Conservation (phyloP, 1,140 invertebrate species). For the Drosophila persimilis region DNA sequence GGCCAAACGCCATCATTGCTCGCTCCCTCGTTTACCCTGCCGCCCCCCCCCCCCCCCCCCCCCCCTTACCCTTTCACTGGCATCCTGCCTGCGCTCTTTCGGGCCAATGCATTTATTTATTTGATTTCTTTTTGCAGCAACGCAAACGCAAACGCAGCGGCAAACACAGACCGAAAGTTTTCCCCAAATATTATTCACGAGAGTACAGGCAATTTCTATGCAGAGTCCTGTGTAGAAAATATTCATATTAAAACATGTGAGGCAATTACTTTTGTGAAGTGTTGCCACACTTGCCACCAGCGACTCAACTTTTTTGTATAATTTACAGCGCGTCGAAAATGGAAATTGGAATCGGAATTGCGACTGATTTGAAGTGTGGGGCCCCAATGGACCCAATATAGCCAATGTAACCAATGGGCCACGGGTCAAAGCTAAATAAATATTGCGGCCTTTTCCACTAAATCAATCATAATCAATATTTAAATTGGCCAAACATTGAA, state of each 20-base stretch:
- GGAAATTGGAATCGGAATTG: constrained; percentile 27
- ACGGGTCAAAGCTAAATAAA: constrained; percentile 43
- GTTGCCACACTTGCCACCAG: constrained; percentile 43
- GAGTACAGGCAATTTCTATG: constrained; percentile 52
- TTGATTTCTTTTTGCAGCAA: constrained; percentile 53
- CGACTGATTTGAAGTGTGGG: constrained; percentile 20
- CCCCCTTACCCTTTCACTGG: neutral
- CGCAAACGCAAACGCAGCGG: neutral
- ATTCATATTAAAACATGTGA: constrained; percentile 66
- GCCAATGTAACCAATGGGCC: constrained; percentile 3
- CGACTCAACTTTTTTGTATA: constrained; percentile 64
- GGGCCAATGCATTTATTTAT: constrained; percentile 73
- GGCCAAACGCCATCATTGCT: constrained; percentile 33
- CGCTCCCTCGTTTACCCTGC: neutral
- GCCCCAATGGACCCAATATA: constrained; percentile 6
- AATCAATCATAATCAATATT: constrained; percentile 77
- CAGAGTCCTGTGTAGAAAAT: constrained; percentile 48
- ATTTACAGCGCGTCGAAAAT: constrained; percentile 43
- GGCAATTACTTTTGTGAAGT: constrained; percentile 34
- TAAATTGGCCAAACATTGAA: constrained; percentile 45
- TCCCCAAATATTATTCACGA: constrained; percentile 19
- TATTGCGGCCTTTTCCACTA: constrained; percentile 43
- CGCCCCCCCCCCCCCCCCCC: neutral
- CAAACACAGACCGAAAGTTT: constrained; percentile 43
- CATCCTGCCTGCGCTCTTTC: constrained; percentile 35